These are phyloP conservation scores for Drosophila nr. fundita DNA, from an alignment of 2,888 invertebrate species.

Conservation along the genomic window DNA sequence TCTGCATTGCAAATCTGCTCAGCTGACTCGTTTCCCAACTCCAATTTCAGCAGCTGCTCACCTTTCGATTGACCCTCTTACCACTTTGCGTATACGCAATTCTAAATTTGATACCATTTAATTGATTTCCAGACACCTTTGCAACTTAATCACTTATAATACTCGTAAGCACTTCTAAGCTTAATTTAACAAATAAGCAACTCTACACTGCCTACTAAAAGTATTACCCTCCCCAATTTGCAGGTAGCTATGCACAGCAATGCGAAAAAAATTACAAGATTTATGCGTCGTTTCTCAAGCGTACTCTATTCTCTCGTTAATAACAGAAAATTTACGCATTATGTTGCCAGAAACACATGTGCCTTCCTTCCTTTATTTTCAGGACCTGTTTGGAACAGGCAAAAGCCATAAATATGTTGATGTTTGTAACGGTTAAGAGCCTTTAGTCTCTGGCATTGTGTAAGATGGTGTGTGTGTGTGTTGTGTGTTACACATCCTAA, in stretches of 20 bases:
- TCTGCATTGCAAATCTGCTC: constrained; percentile 47
- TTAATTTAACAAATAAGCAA: constrained; percentile 44
- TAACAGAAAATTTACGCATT: constrained; percentile 49
- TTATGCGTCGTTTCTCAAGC: constrained; percentile 42
- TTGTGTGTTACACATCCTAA: constrained; percentile 40
- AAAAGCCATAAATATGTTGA: constrained; percentile 60
- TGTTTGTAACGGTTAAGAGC: constrained; percentile 27
- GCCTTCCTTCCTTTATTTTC: background rate
- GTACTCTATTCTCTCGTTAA: constrained; percentile 45
- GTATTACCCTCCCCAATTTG: background rate
- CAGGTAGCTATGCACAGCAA: constrained; percentile 25
- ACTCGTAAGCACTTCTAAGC: constrained; percentile 12
- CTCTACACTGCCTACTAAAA: constrained; percentile 13
- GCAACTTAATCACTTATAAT: background rate
- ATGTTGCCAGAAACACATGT: constrained; percentile 32
- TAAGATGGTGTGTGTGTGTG: background rate
- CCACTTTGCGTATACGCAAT: constrained; percentile 36
- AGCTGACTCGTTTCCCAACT: background rate
- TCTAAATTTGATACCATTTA: constrained; percentile 39
- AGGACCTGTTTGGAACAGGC: constrained; percentile 47
- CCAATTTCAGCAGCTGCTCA: background rate
- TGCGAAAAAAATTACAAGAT: constrained; percentile 27
- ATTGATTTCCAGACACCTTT: constrained; percentile 29
- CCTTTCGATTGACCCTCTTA: constrained; percentile 2
- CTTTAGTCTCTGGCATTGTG: constrained; percentile 1